phyloP scores from a whole-genome alignment of 2,888 invertebrate genomes.

The Leuctra nigra region DNA sequence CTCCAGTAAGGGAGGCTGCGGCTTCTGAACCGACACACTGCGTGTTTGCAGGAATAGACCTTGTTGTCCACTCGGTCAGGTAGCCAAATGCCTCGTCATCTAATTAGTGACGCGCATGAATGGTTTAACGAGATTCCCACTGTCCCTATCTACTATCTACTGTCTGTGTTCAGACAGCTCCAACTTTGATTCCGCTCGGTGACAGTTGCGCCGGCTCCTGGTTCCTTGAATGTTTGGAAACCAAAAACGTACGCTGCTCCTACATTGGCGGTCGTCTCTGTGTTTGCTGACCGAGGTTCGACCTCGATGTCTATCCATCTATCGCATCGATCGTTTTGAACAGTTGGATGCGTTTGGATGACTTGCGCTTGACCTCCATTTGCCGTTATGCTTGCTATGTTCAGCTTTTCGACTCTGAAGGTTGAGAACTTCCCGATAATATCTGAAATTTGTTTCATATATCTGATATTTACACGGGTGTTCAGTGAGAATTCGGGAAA shows the following conservation, averaged over 20 bases:
- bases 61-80: too few relatives aligned
- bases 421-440: conserved; percentile 30
- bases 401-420: conserved; percentile 30
- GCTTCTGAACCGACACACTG: too few relatives aligned
- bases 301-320: conserved; percentile 29
- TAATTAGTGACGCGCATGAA: too few relatives aligned
- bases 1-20: too few relatives aligned
- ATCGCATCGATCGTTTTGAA: conserved; percentile 24
- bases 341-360: conserved; percentile 28
- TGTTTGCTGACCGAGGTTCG: conserved; percentile 29
- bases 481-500: conserved; percentile 31
- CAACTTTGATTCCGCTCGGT: conserved; percentile 1
- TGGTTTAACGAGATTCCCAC: too few relatives aligned
- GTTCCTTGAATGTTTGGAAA: conserved; percentile 31
- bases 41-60: too few relatives aligned
- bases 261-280: conserved; percentile 30
- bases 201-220: conserved; percentile 28
- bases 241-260: conserved; percentile 31
- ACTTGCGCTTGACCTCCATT: conserved; percentile 32
- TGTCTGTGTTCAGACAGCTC: too few relatives aligned
- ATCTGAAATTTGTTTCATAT: conserved; percentile 26
- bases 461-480: conserved; percentile 30
- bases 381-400: conserved; percentile 27
- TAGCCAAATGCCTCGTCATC: too few relatives aligned
- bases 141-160: too few relatives aligned